phyloP scores from a whole-genome alignment of 2,797 vertebrate species.

The Chelidonichthys spinosus region DNA sequence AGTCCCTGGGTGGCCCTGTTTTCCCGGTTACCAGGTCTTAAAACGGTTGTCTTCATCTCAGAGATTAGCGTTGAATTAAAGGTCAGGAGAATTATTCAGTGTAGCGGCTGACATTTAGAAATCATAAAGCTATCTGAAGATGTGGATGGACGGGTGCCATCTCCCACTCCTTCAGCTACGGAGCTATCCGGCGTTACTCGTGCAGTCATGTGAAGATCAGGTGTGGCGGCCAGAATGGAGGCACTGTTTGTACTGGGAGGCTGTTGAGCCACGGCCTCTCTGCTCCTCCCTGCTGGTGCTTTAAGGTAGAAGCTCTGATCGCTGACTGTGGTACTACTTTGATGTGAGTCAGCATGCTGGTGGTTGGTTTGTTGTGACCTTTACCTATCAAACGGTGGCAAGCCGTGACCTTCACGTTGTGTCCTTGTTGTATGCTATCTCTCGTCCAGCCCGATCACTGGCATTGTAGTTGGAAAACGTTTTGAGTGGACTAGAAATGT shows the following conservation, averaged over 20 bases:
- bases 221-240: constrained; percentile 8
- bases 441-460: neutral
- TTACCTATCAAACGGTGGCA: constrained; percentile 4
- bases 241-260: neutral
- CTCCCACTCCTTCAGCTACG: neutral
- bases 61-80: constrained; percentile 12
- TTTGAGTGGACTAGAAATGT: neutral
- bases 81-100: constrained; percentile 1
- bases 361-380: constrained; percentile 29
- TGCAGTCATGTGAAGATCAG: constrained; percentile 28
- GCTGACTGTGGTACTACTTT: constrained; percentile 6
- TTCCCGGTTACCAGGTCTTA: constrained; percentile 62
- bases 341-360: constrained; percentile 14
- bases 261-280: constrained; percentile 13
- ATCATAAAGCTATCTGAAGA: neutral
- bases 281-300: constrained; percentile 34
- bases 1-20: constrained; percentile 34
- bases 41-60: constrained; percentile 78
- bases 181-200: neutral
- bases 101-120: constrained; percentile 17
- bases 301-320: constrained; percentile 33
- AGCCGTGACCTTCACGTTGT: constrained; percentile 18
- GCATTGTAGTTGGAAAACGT: neutral
- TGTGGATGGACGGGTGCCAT: neutral
- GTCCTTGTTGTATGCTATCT: neutral